Evolutionary conservation across 1,140 invertebrate genomes (phyloP).

Genomic region (Nixonia krombeini): DNA sequence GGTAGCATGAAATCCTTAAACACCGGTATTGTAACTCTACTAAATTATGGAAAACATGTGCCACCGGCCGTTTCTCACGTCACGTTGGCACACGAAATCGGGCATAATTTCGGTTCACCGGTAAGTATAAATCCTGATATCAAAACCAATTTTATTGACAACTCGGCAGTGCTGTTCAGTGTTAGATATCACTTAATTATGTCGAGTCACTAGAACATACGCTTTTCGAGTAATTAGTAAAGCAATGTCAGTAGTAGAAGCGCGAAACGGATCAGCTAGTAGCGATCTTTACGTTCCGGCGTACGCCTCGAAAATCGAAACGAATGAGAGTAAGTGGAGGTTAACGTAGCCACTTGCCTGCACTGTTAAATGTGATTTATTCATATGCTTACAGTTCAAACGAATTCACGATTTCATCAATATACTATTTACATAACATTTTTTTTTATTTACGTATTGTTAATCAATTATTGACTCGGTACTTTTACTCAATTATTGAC

Average conservation of each 20-base stretch:
- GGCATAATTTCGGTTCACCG: constrained; percentile 99
- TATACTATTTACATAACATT: no score
- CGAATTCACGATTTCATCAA: constrained; percentile 18
- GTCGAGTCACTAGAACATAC: no score
- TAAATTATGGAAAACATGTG: constrained; percentile 99
- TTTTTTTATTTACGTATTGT: no score
- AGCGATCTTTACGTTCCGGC: constrained; percentile 44
- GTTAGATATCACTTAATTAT: no score
- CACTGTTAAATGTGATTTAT: constrained; percentile 30
- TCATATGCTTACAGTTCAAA: constrained; percentile 36
- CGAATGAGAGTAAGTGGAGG: constrained; percentile 47
- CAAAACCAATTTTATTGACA: constrained; percentile 3
- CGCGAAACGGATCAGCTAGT: constrained; percentile 34
- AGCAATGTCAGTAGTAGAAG: constrained; percentile 26
- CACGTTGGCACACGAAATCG: constrained; percentile 98
- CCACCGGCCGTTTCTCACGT: constrained; percentile 98
- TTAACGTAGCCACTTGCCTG: constrained; percentile 40
- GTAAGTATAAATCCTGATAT: constrained; percentile 75
- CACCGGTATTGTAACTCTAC: constrained; percentile 96
- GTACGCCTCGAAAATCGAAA: constrained; percentile 31
- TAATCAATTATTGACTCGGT: no score
- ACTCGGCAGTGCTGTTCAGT: constrained; percentile 33
- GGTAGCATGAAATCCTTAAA: constrained; percentile 96
- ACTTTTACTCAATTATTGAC: no score
- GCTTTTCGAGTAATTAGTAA: no score